Evolutionary conservation across 2,888 invertebrate genomes (phyloP), one percentile per base, ranked within the genome.

Genomic region (Rapana venosa): DNA sequence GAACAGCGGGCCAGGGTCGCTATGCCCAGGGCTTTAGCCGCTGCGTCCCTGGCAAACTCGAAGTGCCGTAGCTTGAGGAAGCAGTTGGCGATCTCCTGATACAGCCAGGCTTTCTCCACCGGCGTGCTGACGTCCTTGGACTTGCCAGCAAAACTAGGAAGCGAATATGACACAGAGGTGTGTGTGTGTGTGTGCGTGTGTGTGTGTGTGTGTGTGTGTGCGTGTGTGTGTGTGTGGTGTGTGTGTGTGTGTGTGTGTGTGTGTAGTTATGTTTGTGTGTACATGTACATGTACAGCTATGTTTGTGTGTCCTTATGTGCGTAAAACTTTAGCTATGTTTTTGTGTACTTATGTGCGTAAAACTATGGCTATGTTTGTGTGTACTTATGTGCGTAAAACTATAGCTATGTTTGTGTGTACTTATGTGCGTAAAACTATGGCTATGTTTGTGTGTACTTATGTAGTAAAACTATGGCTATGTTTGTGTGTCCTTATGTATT

Each of bases 41-140:
- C 95, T 32, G 94, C 93, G 20, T 94, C 94, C 61, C 92, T 90
- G 17, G 95, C 94, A 87, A 93, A 93, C 83, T 92, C 92, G 90
- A 92, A 94, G 66, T 93, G 93, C 61, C 93, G 94, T 88, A 95
- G 92, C 92, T 95, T 95, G 81, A 96, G 93, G 93, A 96, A 95
- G 91, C 96, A 96, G 90, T 96, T 94, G 32, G 96, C 96, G 15
- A 96, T 96, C 93, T 96, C 96, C 91, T 96, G 96, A 91, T 94
- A 95, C 87, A 94, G 86, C 90, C 93, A 92, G 0, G 93, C 92
- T 0, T 92, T 92, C 74, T 93, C 92, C 61, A 90, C 77, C 0
- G 92, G 90, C 13, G 90, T 30, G 83, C 26, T 56, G 30, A 58
- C 47, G n/a, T 77, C 32, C 26, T 30, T 47, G n/a, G 66, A 36